Evolutionary conservation across 2,888 invertebrate species (phyloP).

Genomic region (Thumatha senex): DNA sequence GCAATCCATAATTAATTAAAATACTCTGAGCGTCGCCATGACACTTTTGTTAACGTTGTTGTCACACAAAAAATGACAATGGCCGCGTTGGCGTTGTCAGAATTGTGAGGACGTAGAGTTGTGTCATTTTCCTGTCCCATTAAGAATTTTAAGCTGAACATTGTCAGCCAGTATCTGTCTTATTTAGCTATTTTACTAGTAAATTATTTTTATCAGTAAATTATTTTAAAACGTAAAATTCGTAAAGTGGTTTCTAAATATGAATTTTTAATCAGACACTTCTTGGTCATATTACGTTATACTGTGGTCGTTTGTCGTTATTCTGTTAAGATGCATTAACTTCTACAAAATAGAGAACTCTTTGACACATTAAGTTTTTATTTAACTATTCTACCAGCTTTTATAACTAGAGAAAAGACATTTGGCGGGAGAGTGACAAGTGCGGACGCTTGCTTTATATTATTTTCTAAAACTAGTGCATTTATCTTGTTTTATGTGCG

Average conservation of each 20-base stretch:
- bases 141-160: conserved; percentile 14
- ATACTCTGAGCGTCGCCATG: conserved; percentile 27
- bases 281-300: neutral
- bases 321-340: no score
- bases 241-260: neutral
- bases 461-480: no score
- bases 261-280: neutral
- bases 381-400: no score
- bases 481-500: no score
- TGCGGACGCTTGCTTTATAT: no score
- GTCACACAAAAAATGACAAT: conserved; percentile 30
- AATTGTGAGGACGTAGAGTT: conserved; percentile 25
- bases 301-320: no score
- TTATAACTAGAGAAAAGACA: no score
- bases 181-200: conserved; percentile 9
- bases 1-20: conserved; percentile 28
- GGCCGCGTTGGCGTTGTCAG: conserved; percentile 8
- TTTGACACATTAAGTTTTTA: no score
- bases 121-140: conserved; percentile 27
- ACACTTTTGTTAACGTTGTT: conserved; percentile 30
- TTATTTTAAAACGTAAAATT: neutral
- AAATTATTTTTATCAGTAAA: conserved; percentile 1
- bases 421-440: no score
- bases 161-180: conserved; percentile 6
- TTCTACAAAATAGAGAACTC: no score